phyloP scores from a whole-genome alignment of 2,113 vertebrate species.

The Equus quagga region DNA sequence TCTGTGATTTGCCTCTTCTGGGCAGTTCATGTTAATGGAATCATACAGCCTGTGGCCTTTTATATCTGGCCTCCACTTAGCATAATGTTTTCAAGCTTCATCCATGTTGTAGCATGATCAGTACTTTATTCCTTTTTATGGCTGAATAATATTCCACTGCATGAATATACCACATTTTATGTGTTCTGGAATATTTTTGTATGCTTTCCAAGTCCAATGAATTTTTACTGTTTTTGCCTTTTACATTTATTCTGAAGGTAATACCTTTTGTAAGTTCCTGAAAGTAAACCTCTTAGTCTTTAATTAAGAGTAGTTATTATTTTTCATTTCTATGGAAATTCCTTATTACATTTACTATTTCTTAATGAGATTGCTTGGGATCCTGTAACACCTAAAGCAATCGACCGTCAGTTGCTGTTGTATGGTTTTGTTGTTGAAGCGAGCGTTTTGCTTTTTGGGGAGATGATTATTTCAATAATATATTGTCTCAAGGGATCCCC shows the following conservation, averaged over 20 bases:
- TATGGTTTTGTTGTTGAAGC: constrained; percentile 31
- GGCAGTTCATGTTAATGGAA: background rate
- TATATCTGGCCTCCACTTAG: background rate
- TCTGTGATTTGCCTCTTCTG: background rate
- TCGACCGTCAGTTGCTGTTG: background rate
- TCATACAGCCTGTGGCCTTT: background rate
- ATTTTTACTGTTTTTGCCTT: constrained; percentile 34
- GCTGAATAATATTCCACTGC: background rate
- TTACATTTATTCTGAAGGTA: constrained; percentile 20
- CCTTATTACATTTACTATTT: constrained; percentile 9
- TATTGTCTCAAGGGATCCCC: background rate
- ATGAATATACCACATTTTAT: background rate
- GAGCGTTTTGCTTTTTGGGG: constrained; percentile 33
- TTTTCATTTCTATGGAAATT: constrained; percentile 24
- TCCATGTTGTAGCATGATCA: background rate
- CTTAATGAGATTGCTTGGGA: constrained; percentile 26
- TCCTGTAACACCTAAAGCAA: background rate
- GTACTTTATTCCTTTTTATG: background rate
- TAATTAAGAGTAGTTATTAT: background rate
- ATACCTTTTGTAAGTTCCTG: background rate
- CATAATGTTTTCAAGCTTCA: background rate
- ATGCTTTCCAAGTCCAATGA: background rate
- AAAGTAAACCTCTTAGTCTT: constrained; percentile 19
- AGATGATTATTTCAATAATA: constrained; percentile 54
- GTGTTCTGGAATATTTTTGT: constrained; percentile 26